Evolutionary conservation across 1,140 invertebrate species (phyloP).

Genomic region (Schlechtendalia chinensis): DNA sequence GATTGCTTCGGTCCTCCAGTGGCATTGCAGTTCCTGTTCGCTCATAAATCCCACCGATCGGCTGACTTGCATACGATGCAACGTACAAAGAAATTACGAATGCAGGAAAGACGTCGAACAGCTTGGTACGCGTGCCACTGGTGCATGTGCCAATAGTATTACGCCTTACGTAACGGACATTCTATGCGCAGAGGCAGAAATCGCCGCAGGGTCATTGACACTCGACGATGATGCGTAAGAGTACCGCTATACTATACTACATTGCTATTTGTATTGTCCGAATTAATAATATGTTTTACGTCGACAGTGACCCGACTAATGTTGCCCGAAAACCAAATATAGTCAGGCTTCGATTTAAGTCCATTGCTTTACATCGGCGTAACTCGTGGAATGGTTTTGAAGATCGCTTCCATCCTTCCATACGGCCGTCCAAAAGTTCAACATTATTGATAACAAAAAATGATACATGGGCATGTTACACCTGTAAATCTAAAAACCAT

Average conservation of each 20-base stretch:
- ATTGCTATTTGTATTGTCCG: too few relatives aligned
- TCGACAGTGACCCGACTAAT: slow-evolving; percentile 51
- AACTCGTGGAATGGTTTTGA: slow-evolving; percentile 45
- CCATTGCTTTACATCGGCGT: slow-evolving; percentile 24
- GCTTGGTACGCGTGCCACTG: slow-evolving; percentile 19
- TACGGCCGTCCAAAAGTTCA: slow-evolving; percentile 28
- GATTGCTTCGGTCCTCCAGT: slow-evolving; percentile 84
- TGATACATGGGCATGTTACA: slow-evolving; percentile 29
- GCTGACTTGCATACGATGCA: slow-evolving; percentile 76
- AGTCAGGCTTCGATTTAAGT: slow-evolving; percentile 29
- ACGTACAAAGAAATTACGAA: slow-evolving; percentile 56
- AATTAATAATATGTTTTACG: slow-evolving; percentile 53
- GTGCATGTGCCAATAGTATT: not conserved
- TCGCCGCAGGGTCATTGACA: slow-evolving; percentile 26
- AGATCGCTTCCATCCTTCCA: not conserved
- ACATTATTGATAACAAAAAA: slow-evolving; percentile 2
- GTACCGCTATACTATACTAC: not conserved
- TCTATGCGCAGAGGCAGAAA: slow-evolving; percentile 30
- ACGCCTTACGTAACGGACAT: slow-evolving; percentile 26
- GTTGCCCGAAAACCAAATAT: not conserved
- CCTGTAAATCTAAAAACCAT: slow-evolving; percentile 23
- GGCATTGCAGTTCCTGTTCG: slow-evolving; percentile 81
- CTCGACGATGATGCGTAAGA: slow-evolving; percentile 27
- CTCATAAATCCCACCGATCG: slow-evolving; percentile 82
- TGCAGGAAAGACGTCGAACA: slow-evolving; percentile 53